Evolutionary conservation across 2,797 vertebrate genomes (phyloP).

Genomic region (Hephaestus fuliginosus): DNA sequence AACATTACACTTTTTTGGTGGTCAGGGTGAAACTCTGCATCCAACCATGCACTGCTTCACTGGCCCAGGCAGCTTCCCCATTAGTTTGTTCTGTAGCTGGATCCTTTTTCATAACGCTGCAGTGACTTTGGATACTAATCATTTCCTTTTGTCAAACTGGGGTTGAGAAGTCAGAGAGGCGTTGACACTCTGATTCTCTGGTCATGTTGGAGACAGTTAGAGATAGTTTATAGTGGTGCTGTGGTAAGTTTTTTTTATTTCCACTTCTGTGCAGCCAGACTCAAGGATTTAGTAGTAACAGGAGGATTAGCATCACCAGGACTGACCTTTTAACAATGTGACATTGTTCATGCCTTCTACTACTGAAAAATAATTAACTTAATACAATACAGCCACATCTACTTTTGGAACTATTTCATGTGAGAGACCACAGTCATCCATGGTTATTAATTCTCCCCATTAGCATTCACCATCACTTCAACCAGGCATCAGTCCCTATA

Average conservation of each 20-base stretch:
- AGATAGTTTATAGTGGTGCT: not conserved
- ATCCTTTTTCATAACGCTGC: slow-evolving; percentile 9
- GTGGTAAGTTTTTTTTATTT: not conserved
- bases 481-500: not conserved
- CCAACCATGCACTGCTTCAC: not conserved
- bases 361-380: not conserved
- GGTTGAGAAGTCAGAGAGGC: not conserved
- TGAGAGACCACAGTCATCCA: not conserved
- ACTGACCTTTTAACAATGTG: not conserved
- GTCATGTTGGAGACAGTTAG: not conserved
- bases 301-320: not conserved
- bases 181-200: not conserved
- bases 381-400: not conserved
- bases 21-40: not conserved
- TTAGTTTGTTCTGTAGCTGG: slow-evolving; percentile 2
- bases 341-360: not conserved
- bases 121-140: slow-evolving; percentile 1
- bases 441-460: not conserved
- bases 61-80: not conserved
- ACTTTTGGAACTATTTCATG: not conserved
- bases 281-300: not conserved
- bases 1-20: slow-evolving; percentile 28
- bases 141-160: not conserved
- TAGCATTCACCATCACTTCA: not conserved
- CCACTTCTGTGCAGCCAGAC: not conserved